Percentiles rank a stretch among this genome's conserved stretches.
These are phyloP conservation scores for Crypturellus undulatus DNA, from an alignment of 2,113 vertebrate genomes.

Conservation along the genomic window DNA sequence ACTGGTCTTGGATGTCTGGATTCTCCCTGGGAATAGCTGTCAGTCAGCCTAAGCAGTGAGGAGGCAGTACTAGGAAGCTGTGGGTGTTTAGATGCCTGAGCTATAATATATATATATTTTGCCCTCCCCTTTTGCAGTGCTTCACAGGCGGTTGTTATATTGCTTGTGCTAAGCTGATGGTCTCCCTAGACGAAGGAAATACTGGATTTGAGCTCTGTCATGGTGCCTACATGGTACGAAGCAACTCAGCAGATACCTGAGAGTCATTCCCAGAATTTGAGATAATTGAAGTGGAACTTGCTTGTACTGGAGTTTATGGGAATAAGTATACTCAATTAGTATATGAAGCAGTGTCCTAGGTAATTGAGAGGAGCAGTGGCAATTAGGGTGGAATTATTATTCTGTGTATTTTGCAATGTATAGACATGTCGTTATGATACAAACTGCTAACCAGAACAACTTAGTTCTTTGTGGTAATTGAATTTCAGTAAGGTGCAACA, in stretches of 20 bases:
- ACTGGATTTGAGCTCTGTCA: background rate
- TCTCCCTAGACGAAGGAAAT: background rate
- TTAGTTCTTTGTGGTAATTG: background rate
- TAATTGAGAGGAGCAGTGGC: background rate
- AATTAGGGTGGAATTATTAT: background rate
- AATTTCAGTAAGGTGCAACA: conserved; percentile 18
- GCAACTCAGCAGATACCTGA: background rate
- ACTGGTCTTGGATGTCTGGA: background rate
- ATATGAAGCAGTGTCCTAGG: background rate
- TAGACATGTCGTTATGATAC: background rate
- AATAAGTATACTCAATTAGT: background rate
- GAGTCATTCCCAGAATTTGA: background rate
- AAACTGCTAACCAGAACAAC: background rate
- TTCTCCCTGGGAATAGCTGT: background rate
- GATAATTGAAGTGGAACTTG: background rate
- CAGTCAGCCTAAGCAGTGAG: background rate
- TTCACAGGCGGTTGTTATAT: background rate
- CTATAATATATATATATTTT: background rate
- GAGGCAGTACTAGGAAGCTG: background rate
- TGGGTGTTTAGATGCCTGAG: background rate
- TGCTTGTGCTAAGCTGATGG: background rate
- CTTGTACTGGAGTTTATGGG: background rate
- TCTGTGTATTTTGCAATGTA: conserved; percentile 22
- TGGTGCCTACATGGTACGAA: background rate
- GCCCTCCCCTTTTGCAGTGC: background rate